Base-by-base conservation (phyloP, 2,113 vertebrate species). In the Corydoras sp. region DNA sequence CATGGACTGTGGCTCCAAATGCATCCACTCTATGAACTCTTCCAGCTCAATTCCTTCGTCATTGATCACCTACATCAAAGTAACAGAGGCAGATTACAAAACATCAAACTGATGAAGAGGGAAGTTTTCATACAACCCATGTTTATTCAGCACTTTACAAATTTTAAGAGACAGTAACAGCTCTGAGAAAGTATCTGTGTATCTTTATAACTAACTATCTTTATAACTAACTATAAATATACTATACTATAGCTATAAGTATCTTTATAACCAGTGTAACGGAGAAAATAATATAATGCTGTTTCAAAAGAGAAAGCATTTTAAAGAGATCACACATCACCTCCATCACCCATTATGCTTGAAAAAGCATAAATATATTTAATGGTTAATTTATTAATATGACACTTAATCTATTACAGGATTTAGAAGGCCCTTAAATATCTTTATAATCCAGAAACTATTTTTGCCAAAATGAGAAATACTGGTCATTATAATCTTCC, bases 1-100 rank as follows among this genome's bases (percentile, higher is more conserved):
- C 91, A 94, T 89, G 43, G 92, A 93, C 82, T 94, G 93, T 7
- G 93, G 93, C 49, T 94, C 93, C 76, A 94, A 81, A 61, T 14
- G 90, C 93, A 94, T 94, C 93, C 92, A 94, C 0, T 92, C 90
- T 81, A 92, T 91, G 77, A 94, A 94, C n/a, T 92, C 87, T 32
- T 90, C 89, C 64, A 89, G 90, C 31, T 85, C 89, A 60, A 94
- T 91, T 77, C 91, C 90, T 31, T 89, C 88, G 49, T 88, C 90
- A 59, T 92, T 91, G 69, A 92, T 89, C 77, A 91, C 91, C 93
- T 94, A 80, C 48, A 63, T 29, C 35, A 53, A 15, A 62, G 29
- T 9, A 58, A 10, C 10, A 63, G n/a, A 51, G n/a, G 67, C n/a
- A 63, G 66, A 61, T 53, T 2, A 48, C 51, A 35, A 14, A 48